Base-by-base conservation (phyloP, 2,888 invertebrate genomes). In the Escarpia spicata region DNA sequence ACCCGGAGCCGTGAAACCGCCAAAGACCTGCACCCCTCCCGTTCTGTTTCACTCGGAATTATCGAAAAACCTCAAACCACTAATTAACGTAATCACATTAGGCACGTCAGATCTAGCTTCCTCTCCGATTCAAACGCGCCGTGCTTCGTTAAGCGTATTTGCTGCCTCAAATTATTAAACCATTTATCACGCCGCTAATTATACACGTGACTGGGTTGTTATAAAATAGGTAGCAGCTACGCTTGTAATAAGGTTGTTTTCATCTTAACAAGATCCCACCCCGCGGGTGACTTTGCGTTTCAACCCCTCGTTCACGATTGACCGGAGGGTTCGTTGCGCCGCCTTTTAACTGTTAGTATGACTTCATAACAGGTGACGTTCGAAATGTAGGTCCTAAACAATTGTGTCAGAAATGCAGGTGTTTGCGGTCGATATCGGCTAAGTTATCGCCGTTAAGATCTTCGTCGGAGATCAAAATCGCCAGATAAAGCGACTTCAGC, bases 71-170 rank as follows among this genome's bases (percentile, higher is more conserved):
- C 75, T 75, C 75, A 26, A 26, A 75, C 75, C n/a, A n/a, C 26
- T 75, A 75, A 75, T 75, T 75, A 75, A 75, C 75, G 19, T 75
- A 75, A 75, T 75, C n/a, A 75, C 75, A 75, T 75, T 75, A 75
- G 75, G 19, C 19, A n/a, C 19, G 75, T 75, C 26, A 2, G 75
- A 75, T 26, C 75, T 19, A 15, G 75, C 75, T 75, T 75, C 75
- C 75, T 75, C n/a, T 0, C 26, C 75, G 75, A 75, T 75, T 75
- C 75, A 75, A 6, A 19, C 75, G 75, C 75, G 75, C 26, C 19
- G 19, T 75, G 75, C 75, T 75, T 75, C 75, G 75, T 6, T 75
- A 26, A 6, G 0, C n/a, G 75, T 26, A 2, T 26, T 19, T 1
- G 75, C n/a, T 75, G 75, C 26, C 26, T 4, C 75, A 26, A 26